Evolutionary conservation across 2,888 invertebrate species (phyloP), one percentile per base, ranked within the genome.

Genomic region (Chydorus sphaericus): DNA sequence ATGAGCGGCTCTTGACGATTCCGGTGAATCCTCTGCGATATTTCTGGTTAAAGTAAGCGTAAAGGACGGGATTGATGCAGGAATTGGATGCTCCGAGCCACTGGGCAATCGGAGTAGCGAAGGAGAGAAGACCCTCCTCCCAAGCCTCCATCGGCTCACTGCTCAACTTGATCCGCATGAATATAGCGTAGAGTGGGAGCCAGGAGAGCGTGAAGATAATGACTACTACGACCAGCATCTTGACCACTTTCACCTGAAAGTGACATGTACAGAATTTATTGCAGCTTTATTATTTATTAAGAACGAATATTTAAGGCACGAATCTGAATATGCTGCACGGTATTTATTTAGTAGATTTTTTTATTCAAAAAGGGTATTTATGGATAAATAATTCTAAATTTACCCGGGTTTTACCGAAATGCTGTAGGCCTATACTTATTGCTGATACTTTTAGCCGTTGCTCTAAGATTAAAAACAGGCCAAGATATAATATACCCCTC

Each of bases 21-120:
- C 88, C 89, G 39, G 85, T 80, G 69, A 94, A 93, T 4, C 92
- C 92, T 58, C 84, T 80, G 14, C 92, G 77, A 70, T 86, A 94
- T 69, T 93, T 92, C 68, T 88, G 88, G 71, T 93, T 93, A 73
- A 93, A 91, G 73, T 71, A 70, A 48, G 70, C 69, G 64, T 73
- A 72, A 7, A 73, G 66, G 31, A 73, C 66, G 1, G 72, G 72
- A 61, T 73, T 72, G 62, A 72, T 69, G 60, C 71, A 71, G 54
- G 68, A 68, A 63, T 73, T 73, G 30, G 70, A 68, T 1, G 69
- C 65, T 2, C 71, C 71, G 11, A 73, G 63, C 66, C 64, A 65
- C 61, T 65, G 70, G 39, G 63, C 67, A 14, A 71, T 60, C 3
- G 71, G 71, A 6, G 66, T 63, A n/a, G 66, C 57, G 3, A 62